Evolutionary conservation across 2,888 invertebrate genomes (phyloP).

Genomic region (Tachina fera): DNA sequence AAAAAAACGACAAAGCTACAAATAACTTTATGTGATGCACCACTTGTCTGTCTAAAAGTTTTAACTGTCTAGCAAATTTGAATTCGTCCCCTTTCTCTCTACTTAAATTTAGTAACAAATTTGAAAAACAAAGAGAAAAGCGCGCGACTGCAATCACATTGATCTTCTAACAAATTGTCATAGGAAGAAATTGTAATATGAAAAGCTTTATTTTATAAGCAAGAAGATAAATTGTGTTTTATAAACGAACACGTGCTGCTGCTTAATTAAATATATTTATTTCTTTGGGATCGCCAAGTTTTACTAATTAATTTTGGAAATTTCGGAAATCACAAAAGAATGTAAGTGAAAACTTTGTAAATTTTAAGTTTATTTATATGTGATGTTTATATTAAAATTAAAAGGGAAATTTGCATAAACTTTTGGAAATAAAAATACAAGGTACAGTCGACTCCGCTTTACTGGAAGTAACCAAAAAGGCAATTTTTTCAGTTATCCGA

Average conservation of each 20-base stretch:
- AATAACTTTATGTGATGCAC: conserved; percentile 46
- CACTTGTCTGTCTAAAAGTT: conserved; percentile 16
- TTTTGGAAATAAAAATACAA: too few relatives aligned
- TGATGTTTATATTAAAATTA: too few relatives aligned
- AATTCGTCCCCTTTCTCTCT: conserved; percentile 32
- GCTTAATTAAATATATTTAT: conserved; percentile 5
- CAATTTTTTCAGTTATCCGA: too few relatives aligned
- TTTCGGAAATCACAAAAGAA: conserved; percentile 1
- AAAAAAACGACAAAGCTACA: conserved; percentile 2
- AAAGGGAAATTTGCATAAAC: too few relatives aligned
- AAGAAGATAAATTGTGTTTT: conserved; percentile 67
- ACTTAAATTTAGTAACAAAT: conserved; percentile 27
- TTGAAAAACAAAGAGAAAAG: conserved; percentile 41
- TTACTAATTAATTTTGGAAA: conserved; percentile 15
- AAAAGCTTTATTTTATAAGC: conserved; percentile 12
- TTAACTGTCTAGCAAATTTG: conserved; percentile 26
- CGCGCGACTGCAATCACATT: conserved; percentile 52
- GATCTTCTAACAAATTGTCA: conserved; percentile 62
- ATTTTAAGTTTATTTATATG: not conserved
- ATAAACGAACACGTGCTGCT: conserved; percentile 61
- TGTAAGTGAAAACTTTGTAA: conserved; percentile 9
- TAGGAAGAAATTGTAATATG: conserved; percentile 17
- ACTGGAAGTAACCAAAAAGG: too few relatives aligned
- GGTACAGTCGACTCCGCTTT: too few relatives aligned
- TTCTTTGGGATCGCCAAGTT: not conserved